Evolutionary conservation across 2,888 invertebrate species (phyloP).

Genomic region (Eupithecia subumbrata): DNA sequence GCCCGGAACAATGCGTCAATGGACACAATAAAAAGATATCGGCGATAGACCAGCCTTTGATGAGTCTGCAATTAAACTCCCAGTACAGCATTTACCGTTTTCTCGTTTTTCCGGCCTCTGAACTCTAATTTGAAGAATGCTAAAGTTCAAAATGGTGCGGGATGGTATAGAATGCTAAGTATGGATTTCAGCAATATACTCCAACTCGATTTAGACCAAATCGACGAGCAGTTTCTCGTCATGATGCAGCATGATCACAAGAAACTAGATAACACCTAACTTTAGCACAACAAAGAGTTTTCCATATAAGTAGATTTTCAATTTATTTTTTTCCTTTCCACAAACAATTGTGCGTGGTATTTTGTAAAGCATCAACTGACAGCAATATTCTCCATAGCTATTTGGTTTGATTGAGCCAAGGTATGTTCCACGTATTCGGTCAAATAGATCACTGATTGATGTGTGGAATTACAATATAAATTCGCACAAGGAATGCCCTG

Average conservation of each 20-base stretch:
- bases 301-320: neutral
- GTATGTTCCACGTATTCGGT: conserved; percentile 20
- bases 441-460: conserved; percentile 23
- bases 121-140: neutral
- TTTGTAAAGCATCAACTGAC: neutral
- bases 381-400: neutral
- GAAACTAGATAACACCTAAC: no score
- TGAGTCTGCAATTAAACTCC: conserved; percentile 39
- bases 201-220: no score
- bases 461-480: conserved; percentile 39
- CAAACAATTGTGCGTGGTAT: no score
- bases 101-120: neutral
- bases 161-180: conserved; percentile 13
- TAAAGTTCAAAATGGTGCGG: neutral
- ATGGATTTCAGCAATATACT: neutral
- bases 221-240: no score
- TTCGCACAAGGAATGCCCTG: conserved; percentile 30
- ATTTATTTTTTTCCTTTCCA: neutral
- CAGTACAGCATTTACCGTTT: conserved; percentile 23
- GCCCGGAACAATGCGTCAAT: conserved; percentile 39
- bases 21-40: conserved; percentile 45
- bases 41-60: conserved; percentile 31
- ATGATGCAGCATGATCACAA: no score
- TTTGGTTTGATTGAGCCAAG: neutral
- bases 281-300: neutral